Conservation (phyloP, 2,888 invertebrate species). For the Malachius bipustulatus region DNA sequence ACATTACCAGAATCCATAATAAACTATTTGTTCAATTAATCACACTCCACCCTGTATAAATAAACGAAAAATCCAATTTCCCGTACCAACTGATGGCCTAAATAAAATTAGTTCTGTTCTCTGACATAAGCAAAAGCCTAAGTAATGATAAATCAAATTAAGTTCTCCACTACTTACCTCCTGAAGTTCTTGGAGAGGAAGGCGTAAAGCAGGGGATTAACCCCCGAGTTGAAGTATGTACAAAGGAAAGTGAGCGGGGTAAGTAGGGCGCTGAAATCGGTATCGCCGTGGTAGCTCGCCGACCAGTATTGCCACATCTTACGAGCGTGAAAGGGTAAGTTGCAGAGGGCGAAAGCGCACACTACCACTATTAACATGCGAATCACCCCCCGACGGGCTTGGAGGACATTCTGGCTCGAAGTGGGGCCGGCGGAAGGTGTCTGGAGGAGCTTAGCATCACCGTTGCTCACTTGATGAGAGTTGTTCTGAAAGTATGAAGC, state of each 20-base stretch:
- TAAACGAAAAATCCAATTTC: no score
- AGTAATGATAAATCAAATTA: conserved; percentile 9
- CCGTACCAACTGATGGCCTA: no score
- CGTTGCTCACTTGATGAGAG: conserved; percentile 24
- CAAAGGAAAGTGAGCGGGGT: conserved; percentile 80
- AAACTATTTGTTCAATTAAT: no score
- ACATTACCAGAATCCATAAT: no score
- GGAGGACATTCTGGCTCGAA: conserved; percentile 62
- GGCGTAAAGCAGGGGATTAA: conserved; percentile 84
- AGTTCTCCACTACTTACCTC: conserved; percentile 32
- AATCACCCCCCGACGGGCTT: conserved; percentile 74
- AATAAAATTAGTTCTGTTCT: no score
- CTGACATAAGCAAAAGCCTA: no score
- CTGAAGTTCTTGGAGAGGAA: conserved; percentile 60
- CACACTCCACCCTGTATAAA: no score
- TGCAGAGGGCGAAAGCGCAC: conserved; percentile 77
- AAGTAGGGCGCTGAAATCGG: conserved; percentile 63
- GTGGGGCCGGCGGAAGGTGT: conserved; percentile 41
- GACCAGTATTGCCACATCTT: conserved; percentile 80
- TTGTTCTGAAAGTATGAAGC: no score
- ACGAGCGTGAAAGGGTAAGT: conserved; percentile 78
- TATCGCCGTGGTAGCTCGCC: conserved; percentile 44
- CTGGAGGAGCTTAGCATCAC: conserved; percentile 21
- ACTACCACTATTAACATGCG: conserved; percentile 83
- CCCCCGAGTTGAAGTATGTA: conserved; percentile 80